phyloP scores from a whole-genome alignment of 2,888 invertebrate genomes.

The Spicauda simplicius region DNA sequence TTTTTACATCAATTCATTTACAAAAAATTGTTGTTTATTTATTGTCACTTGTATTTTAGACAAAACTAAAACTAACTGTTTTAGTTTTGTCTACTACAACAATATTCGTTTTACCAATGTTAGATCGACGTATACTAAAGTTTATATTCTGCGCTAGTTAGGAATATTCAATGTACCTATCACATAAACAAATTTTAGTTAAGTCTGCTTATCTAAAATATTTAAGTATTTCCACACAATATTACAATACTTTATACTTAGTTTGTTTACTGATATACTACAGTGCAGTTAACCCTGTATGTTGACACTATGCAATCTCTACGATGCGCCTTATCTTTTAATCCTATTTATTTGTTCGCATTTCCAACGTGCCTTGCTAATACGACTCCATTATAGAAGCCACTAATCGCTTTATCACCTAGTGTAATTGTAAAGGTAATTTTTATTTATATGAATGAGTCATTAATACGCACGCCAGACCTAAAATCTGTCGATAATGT shows the following conservation, averaged over 20 bases:
- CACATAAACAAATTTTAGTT: neutral
- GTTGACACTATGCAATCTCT: neutral
- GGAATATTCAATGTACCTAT: neutral
- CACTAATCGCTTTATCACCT: neutral
- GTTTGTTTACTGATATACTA: neutral
- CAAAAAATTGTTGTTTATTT: too few relatives aligned
- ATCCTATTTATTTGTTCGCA: constrained; percentile 2
- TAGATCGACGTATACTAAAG: neutral
- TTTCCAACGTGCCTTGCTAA: neutral
- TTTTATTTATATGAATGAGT: neutral
- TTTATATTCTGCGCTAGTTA: neutral
- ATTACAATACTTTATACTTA: neutral
- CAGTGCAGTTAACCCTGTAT: neutral
- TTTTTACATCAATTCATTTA: too few relatives aligned
- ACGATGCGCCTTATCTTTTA: neutral
- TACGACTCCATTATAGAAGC: neutral
- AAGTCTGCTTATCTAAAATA: neutral
- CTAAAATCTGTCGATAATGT: neutral
- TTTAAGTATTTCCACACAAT: constrained; percentile 10
- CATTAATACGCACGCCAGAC: neutral
- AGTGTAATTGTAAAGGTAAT: neutral
- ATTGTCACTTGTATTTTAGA: too few relatives aligned
- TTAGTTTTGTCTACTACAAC: too few relatives aligned
- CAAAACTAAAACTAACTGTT: too few relatives aligned
- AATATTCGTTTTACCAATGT: too few relatives aligned